These are phyloP conservation scores for Leucosticte australis DNA, from an alignment of 2,113 vertebrate species.

Conservation along the genomic window DNA sequence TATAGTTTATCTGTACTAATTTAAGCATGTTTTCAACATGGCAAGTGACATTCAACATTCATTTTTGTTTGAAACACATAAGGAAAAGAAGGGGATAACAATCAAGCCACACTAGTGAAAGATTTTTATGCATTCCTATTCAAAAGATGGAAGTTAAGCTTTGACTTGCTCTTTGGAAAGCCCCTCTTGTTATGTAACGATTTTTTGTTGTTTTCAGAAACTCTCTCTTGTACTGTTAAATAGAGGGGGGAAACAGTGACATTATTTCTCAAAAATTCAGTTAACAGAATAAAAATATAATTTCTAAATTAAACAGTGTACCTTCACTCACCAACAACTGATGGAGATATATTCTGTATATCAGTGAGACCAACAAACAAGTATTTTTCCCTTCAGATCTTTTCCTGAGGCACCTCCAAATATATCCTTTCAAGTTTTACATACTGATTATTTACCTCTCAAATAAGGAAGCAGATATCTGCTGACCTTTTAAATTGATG, in stretches of 20 bases:
- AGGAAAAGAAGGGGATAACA: not conserved
- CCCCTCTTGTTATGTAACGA: not conserved
- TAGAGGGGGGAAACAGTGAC: not conserved
- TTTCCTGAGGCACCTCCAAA: not conserved
- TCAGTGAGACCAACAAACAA: not conserved
- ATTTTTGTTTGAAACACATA: not conserved
- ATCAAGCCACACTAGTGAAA: not conserved
- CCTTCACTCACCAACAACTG: not conserved
- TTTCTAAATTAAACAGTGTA: not conserved
- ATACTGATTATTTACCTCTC: not conserved
- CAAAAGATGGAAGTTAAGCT: not conserved
- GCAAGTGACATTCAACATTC: not conserved
- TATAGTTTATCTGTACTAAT: not conserved
- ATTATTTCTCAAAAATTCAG: not conserved
- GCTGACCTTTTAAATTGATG: not conserved
- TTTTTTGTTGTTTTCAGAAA: not conserved
- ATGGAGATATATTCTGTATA: not conserved
- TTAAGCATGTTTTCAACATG: not conserved
- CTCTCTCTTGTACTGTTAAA: not conserved
- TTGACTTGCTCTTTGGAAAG: not conserved
- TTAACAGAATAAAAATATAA: not conserved
- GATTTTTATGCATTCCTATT: not conserved
- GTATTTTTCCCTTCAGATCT: not conserved
- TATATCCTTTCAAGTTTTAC: not conserved
- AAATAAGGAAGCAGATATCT: not conserved